Evolutionary conservation across 37 sponge, comb jelly and placozoan species (phyloP), one percentile per base, ranked within the genome.

Genomic region (Eunapius fragilis): DNA sequence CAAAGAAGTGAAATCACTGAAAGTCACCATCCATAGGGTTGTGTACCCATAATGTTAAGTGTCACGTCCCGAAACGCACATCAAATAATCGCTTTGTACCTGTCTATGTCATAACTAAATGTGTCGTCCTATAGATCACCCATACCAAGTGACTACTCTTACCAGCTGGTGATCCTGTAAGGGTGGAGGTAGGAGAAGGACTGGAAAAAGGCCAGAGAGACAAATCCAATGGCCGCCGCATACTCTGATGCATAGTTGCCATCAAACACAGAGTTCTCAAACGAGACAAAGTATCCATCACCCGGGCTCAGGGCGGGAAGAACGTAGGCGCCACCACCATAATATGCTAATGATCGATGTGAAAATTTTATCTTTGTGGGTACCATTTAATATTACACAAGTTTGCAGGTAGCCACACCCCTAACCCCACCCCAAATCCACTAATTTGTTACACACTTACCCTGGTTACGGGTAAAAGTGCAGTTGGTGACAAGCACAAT

Each of bases 271-370:
- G 33, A 82, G 73, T 82, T 82, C 22, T 67, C 69, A 26, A 80
- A 37, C 22, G 31, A 69, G 30, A 35, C 31, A 68, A 26, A 36
- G 69, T 80, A 68, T 0, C 32, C 68, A 31, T 68, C 45, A 28
- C 41, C 45, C 24, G 33, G 58, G 14, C 58, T 58, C 19, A 58
- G 58, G 58, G 58, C 58, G 58, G 58, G 58, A 76, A 76, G 35
- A 37, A 83, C 41, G 34, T 49, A 73, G 23, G 45, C 31, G 28
- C 84, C 84, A 41, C 84, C 84, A 2, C 84, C 84, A 45, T 30
- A 83, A 22, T 23, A 19, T 33, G 84, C 74, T 58, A 58, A 17
- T 58, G 1, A 58, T 2, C 6, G 58, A 41, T n/a, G n/a, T n/a
- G n/a, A n/a, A n/a, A n/a, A n/a, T n/a, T n/a, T n/a, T n/a, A n/a